Conservation (phyloP, 2,888 invertebrate species). For the Sphaerophoria taeniata region DNA sequence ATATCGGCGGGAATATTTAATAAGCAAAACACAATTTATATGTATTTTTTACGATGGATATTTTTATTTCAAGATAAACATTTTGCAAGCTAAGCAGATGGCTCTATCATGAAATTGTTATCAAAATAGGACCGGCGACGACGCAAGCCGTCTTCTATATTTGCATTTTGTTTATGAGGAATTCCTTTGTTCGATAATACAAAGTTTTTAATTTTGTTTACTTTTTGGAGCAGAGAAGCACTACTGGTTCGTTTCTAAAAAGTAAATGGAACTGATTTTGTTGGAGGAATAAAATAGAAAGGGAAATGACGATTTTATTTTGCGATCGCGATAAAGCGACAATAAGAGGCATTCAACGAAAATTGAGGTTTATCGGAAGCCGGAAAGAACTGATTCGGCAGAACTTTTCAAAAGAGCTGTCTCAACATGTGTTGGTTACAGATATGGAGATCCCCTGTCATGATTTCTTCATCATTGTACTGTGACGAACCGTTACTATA, state of each 20-base stretch:
- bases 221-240: not conserved
- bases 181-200: slow-evolving; percentile 11
- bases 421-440: too few species aligned
- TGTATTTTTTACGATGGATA: slow-evolving; percentile 4
- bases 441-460: too few species aligned
- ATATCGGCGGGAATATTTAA: not conserved
- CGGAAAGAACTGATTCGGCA: too few species aligned
- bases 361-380: too few species aligned
- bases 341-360: too few species aligned
- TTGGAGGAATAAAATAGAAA: too few species aligned
- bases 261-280: too few species aligned
- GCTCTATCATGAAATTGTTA: slow-evolving; percentile 1
- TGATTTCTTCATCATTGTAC: too few species aligned
- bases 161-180: slow-evolving; percentile 10
- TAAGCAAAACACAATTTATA: not conserved
- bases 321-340: too few species aligned
- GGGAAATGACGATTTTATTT: too few species aligned
- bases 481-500: too few species aligned
- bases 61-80: not conserved
- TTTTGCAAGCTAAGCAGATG: slow-evolving; percentile 2
- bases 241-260: not conserved
- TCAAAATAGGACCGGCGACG: slow-evolving; percentile 12
- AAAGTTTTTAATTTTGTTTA: not conserved
- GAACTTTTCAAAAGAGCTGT: too few species aligned
- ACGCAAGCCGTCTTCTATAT: not conserved